Base-by-base conservation (phyloP, 2,797 vertebrate genomes). In the Cyclura pinguis region DNA sequence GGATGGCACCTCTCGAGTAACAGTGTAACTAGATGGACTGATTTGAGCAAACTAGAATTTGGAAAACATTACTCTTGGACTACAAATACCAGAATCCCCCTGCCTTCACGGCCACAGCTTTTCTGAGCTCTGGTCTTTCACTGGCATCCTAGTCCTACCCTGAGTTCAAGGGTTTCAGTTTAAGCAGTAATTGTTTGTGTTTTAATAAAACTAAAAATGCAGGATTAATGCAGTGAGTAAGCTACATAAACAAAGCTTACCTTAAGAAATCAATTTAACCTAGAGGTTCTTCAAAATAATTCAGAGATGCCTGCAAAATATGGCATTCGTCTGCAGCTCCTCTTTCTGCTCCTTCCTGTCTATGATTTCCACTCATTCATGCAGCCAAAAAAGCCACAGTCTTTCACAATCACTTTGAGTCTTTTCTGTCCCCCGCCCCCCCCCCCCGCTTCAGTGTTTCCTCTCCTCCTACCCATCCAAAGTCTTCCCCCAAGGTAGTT, bases 241-340 rank as follows among this genome's bases (percentile, higher is more conserved):
- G 52, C 24, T 76, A 73, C 3, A 24, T 42, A 35, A 22, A 57
- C 42, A 67, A 59, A 85, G n/a, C 64, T 90, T 81, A 80, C 67
- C 62, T 86, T 86, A 89, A 80, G 74, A 18, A 80, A 85, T 57
- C 38, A 85, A 32, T 27, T 80, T 62, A 72, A 50, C 18, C 35
- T 6, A 62, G 7, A 55, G 57, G 5, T 47, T 69, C n/a, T 80
- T 29, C 50, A 85, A 12, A 72, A 74, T 8, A 69, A 86, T 80
- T 86, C 50, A 86, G n/a, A 47, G 38, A 47, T 1, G 57, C 13
- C 47, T 64, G 47, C 50, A 42, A 20, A 55, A 55, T 13, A 13
- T 27, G 42, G 18, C 32, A 72, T 57, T 42, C n/a, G 50, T 47
- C 27, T 59, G 18, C 50, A 69, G 27, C 76, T 59, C 24, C 29